Evolutionary conservation across 2,113 vertebrate species (phyloP).

Genomic region (Chamaetylas fuelleborni): DNA sequence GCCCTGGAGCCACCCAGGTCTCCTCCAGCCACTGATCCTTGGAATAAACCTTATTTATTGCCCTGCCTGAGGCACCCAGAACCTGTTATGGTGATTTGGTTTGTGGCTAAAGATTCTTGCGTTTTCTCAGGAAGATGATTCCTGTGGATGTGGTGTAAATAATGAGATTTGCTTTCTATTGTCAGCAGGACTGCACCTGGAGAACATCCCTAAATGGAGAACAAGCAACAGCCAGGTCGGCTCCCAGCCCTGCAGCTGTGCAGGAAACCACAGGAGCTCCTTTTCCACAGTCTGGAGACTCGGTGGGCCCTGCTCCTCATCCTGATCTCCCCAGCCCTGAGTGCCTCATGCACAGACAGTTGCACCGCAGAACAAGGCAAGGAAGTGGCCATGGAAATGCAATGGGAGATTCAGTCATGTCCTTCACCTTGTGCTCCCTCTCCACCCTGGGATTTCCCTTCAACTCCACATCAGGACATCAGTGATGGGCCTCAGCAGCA

Average conservation of each 20-base stretch:
- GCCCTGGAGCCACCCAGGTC: constrained; percentile 46
- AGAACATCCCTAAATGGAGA: background rate
- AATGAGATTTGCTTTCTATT: background rate
- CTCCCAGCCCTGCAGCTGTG: background rate
- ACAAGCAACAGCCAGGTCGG: background rate
- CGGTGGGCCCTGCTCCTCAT: background rate
- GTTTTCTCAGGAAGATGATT: constrained; percentile 61
- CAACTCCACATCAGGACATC: background rate
- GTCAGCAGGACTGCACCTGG: background rate
- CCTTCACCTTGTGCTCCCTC: background rate
- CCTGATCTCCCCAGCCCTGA: background rate
- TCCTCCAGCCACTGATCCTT: constrained; percentile 21
- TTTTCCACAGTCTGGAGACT: background rate
- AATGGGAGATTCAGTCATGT: fast-evolving
- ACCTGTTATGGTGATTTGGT: constrained; percentile 59
- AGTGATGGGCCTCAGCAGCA: background rate
- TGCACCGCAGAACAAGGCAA: background rate
- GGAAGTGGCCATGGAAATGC: background rate
- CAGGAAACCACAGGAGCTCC: background rate
- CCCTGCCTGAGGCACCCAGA: constrained; percentile 28
- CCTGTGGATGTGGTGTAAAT: background rate
- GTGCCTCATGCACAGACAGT: background rate
- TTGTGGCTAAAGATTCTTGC: constrained; percentile 49
- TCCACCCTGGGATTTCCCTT: background rate
- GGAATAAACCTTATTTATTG: constrained; percentile 37